Percentiles rank a stretch among this genome's conserved stretches.
Conservation (phyloP, 1,140 invertebrate species). For the Sesamia nonagrioides region DNA sequence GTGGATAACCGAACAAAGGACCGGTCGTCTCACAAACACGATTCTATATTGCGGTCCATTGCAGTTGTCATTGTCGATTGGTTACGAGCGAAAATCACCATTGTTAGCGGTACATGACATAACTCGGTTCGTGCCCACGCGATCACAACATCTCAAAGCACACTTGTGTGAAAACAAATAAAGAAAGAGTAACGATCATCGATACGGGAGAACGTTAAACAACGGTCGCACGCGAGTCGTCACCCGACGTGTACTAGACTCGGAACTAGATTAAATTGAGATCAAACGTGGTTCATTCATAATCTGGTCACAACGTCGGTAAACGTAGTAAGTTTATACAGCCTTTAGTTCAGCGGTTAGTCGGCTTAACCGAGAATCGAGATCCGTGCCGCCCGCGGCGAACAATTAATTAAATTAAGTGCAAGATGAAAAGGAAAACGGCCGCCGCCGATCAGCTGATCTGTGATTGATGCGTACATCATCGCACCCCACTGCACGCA, state of each 20-base stretch:
- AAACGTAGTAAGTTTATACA: slow-evolving; percentile 58
- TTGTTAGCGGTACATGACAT: slow-evolving; percentile 70
- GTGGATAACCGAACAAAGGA: slow-evolving; percentile 59
- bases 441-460: slow-evolving; percentile 78
- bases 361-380: slow-evolving; percentile 38
- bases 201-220: slow-evolving; percentile 30
- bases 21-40: slow-evolving; percentile 54
- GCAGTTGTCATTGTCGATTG: slow-evolving; percentile 67
- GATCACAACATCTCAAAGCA: slow-evolving; percentile 55
- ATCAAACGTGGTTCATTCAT: slow-evolving; percentile 71
- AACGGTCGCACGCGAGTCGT: slow-evolving; percentile 31
- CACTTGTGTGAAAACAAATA: slow-evolving; percentile 53
- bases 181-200: slow-evolving; percentile 50
- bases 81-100: slow-evolving; percentile 65
- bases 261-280: slow-evolving; percentile 63
- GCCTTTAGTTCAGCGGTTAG: slow-evolving; percentile 53
- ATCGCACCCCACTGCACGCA: slow-evolving; percentile 58
- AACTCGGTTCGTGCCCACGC: slow-evolving; percentile 62
- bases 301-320: slow-evolving; percentile 62
- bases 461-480: slow-evolving; percentile 66
- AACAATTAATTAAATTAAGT: slow-evolving; percentile 79
- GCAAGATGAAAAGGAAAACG: slow-evolving; percentile 79
- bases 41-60: slow-evolving; percentile 62
- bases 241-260: slow-evolving; percentile 52
- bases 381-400: slow-evolving; percentile 63